Evolutionary conservation across 2,888 invertebrate species (phyloP).

Genomic region (Mystacides longicornis): DNA sequence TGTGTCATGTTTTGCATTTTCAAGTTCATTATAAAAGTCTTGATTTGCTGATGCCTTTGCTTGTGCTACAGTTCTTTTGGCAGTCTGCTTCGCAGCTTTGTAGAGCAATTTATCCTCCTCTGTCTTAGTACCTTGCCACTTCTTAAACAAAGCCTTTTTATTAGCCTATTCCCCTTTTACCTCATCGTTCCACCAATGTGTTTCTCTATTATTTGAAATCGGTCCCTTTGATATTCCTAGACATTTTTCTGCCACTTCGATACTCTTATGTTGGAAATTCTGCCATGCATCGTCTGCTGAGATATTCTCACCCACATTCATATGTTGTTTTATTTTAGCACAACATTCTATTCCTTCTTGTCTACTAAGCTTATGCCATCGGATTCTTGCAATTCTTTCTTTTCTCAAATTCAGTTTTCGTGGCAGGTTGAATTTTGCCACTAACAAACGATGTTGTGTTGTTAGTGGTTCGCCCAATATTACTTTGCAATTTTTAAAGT

Average conservation of each 20-base stretch:
- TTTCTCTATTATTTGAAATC: neutral
- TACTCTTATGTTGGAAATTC: neutral
- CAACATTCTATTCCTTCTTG: neutral
- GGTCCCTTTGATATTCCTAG: neutral
- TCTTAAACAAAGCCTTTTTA: neutral
- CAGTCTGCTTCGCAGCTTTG: neutral
- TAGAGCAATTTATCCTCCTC: neutral
- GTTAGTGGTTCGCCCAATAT: neutral
- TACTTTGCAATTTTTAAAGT: neutral
- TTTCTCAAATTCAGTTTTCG: too few relatives aligned
- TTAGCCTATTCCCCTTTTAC: neutral
- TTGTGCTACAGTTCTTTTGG: too few relatives aligned
- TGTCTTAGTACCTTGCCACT: neutral
- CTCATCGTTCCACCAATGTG: too few relatives aligned
- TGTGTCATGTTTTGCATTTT: neutral
- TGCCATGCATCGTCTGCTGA: neutral
- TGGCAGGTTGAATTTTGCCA: too few relatives aligned
- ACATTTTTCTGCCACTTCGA: neutral
- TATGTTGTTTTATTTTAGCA: neutral
- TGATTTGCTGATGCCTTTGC: too few relatives aligned
- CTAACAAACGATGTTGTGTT: neutral
- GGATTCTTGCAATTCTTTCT: neutral
- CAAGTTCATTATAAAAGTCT: too few relatives aligned
- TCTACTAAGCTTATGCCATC: neutral
- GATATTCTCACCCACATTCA: neutral